A percentile compares a stretch with the other conserved stretches of the same genome.
These are phyloP conservation scores for Abramis brama DNA, from an alignment of 2,113 vertebrate genomes.

Conservation along the genomic window DNA sequence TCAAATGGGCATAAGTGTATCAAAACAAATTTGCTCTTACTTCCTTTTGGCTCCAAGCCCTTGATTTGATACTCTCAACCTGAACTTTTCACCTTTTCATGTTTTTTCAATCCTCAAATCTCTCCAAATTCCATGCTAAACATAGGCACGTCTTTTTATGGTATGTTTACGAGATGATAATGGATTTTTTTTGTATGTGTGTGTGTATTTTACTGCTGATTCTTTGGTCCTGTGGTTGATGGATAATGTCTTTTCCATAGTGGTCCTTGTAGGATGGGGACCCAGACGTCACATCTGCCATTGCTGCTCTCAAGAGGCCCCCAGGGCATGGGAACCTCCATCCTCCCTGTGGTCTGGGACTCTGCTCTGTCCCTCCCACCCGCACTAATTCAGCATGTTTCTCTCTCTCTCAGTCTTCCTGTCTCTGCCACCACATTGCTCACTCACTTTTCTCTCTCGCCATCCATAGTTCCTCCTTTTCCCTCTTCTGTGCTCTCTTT, in stretches of 20 bases:
- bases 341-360: slow-evolving; percentile 43
- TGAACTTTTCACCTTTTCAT: slow-evolving; percentile 36
- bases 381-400: slow-evolving; percentile 23
- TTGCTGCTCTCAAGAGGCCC: slow-evolving; percentile 69
- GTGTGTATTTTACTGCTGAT: slow-evolving; percentile 29
- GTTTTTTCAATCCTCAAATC: slow-evolving; percentile 10
- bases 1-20: slow-evolving; percentile 5
- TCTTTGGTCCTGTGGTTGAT: slow-evolving; percentile 53
- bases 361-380: slow-evolving; percentile 53
- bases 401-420: slow-evolving; percentile 23
- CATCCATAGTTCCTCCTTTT: not conserved
- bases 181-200: not conserved
- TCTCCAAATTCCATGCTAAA: not conserved
- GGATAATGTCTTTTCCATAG: slow-evolving; percentile 50
- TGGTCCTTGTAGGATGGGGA: slow-evolving; percentile 42
- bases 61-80: slow-evolving; percentile 29
- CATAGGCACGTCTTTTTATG: slow-evolving; percentile 2
- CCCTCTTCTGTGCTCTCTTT: slow-evolving; percentile 24
- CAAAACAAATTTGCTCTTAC: slow-evolving; percentile 3
- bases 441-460: not conserved
- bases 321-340: slow-evolving; percentile 76
- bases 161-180: not conserved
- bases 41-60: not conserved
- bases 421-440: not conserved
- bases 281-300: slow-evolving; percentile 79